Percentiles rank a stretch among this genome's conserved stretches.
Evolutionary conservation across 2,888 invertebrate genomes (phyloP).

Genomic region (Hirtodrosophila histrioides): DNA sequence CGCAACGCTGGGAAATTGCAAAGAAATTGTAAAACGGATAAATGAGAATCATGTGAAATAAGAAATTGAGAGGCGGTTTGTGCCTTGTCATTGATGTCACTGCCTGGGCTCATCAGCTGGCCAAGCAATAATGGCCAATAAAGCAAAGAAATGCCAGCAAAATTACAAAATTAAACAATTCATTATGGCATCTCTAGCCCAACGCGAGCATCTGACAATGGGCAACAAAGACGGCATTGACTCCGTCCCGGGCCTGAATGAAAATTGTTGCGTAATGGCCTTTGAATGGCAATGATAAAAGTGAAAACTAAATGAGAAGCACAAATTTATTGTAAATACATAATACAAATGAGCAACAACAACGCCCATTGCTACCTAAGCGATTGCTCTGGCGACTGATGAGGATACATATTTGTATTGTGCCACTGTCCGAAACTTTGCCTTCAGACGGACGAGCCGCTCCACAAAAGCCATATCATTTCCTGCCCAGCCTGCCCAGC

Average conservation of each 20-base stretch:
- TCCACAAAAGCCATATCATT: slow-evolving; percentile 52
- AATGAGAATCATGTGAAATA: slow-evolving; percentile 34
- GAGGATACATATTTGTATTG: slow-evolving; percentile 42
- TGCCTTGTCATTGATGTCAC: slow-evolving; percentile 41
- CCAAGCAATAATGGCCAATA: slow-evolving; percentile 46
- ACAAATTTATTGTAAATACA: slow-evolving; percentile 54
- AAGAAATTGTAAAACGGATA: slow-evolving; percentile 25
- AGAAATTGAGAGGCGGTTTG: slow-evolving; percentile 25
- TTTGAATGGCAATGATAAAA: slow-evolving; percentile 56
- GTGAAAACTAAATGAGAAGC: slow-evolving; percentile 69
- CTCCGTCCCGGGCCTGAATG: slow-evolving; percentile 17
- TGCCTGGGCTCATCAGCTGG: slow-evolving; percentile 24
- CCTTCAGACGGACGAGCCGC: slow-evolving; percentile 17
- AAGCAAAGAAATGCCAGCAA: slow-evolving; percentile 38
- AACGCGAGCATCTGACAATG: background rate
- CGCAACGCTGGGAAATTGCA: slow-evolving; percentile 9
- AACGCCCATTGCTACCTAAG: slow-evolving; percentile 16
- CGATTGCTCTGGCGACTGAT: slow-evolving; percentile 28
- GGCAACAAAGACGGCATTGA: slow-evolving; percentile 34
- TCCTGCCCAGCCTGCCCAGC: slow-evolving; percentile 32
- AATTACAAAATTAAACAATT: slow-evolving; percentile 58
- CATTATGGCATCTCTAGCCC: slow-evolving; percentile 51
- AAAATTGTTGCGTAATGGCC: slow-evolving; percentile 61
- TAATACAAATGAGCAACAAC: slow-evolving; percentile 33
- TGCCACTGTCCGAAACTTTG: slow-evolving; percentile 36